Percentiles rank a stretch among this genome's conserved stretches.
These are phyloP conservation scores for Elmis aenea DNA, from an alignment of 2,888 invertebrate species.

Conservation along the genomic window DNA sequence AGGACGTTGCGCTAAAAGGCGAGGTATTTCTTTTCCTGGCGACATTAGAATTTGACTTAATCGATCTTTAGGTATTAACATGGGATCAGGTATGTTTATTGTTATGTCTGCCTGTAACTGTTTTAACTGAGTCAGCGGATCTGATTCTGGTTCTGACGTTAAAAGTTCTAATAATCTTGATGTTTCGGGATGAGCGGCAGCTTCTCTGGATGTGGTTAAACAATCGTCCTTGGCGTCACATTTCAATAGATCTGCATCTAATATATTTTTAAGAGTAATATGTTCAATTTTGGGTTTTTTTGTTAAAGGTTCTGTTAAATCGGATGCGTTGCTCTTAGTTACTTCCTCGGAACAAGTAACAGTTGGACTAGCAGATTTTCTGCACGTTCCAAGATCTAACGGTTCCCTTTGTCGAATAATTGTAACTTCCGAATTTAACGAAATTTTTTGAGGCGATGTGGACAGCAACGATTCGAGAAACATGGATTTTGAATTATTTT, in stretches of 20 bases:
- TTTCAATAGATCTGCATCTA: conserved; percentile 39
- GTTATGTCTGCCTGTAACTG: conserved; percentile 61
- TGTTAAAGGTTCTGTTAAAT: conserved; percentile 45
- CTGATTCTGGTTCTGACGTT: conserved; percentile 51
- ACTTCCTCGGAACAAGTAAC: conserved; percentile 72
- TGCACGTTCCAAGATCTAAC: conserved; percentile 62
- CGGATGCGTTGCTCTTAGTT: conserved; percentile 48
- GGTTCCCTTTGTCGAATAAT: conserved; percentile 57
- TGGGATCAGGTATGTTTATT: conserved; percentile 73
- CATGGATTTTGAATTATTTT: conserved; percentile 48
- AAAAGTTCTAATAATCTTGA: conserved; percentile 47
- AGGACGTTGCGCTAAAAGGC: conserved; percentile 64
- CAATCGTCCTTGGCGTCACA: conserved; percentile 42
- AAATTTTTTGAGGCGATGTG: conserved; percentile 52
- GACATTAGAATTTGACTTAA: conserved; percentile 64
- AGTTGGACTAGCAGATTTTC: conserved; percentile 66
- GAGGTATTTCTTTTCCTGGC: conserved; percentile 73
- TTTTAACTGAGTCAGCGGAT: conserved; percentile 67
- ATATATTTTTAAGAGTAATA: conserved; percentile 49
- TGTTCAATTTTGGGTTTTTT: conserved; percentile 52
- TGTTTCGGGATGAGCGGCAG: conserved; percentile 37
- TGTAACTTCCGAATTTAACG: conserved; percentile 53
- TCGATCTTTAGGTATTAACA: conserved; percentile 73
- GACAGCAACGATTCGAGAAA: conserved; percentile 62
- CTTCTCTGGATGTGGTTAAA: conserved; percentile 40